Evolutionary conservation across 2,113 vertebrate species (phyloP), one percentile per base, ranked within the genome.

Genomic region (Etia nguti): DNA sequence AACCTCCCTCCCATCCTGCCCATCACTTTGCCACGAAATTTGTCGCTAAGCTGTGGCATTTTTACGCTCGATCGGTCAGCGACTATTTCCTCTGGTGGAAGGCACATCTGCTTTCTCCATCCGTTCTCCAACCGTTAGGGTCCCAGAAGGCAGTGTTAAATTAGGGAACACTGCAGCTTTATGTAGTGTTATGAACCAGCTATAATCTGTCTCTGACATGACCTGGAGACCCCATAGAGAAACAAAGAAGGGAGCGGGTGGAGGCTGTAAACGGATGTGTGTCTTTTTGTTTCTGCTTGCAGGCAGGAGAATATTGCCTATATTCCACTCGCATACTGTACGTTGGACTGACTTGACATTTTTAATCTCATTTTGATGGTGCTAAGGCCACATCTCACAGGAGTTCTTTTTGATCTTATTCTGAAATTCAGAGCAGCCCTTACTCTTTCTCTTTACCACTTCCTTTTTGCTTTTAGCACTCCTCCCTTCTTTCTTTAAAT

Each of bases 81-180:
- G 48, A 90, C 90, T 91, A 90, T 94, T 95, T 94, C 93, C 92
- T 95, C 84, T 89, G 70, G 75, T 73, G 81, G 84, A 90, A 91
- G 88, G 10, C 87, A 94, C 95, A 95, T 96, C 95, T 96, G 96
- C 86, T 95, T 96, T 94, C 88, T 92, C 84, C 92, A 93, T 95
- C 89, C 89, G 24, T 80, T 24, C 81, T 86, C 75, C 75, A 38
- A 79, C 87, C 91, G 79, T 93, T 92, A 89, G 86, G 79, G 86
- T 91, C 92, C 94, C 95, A 89, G 68, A 89, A 87, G 91, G 89
- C 90, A 41, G 86, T 43, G 91, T 92, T 95, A 93, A 93, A 95
- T 93, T 92, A 92, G 88, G 87, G 89, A 95, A 84, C 88, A 81
- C 84, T 85, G 90, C 62, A 82, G 91, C 90, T 94, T 95, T 93